Evolutionary conservation across 2,113 vertebrate genomes (phyloP).

Genomic region (Piprites chloris): DNA sequence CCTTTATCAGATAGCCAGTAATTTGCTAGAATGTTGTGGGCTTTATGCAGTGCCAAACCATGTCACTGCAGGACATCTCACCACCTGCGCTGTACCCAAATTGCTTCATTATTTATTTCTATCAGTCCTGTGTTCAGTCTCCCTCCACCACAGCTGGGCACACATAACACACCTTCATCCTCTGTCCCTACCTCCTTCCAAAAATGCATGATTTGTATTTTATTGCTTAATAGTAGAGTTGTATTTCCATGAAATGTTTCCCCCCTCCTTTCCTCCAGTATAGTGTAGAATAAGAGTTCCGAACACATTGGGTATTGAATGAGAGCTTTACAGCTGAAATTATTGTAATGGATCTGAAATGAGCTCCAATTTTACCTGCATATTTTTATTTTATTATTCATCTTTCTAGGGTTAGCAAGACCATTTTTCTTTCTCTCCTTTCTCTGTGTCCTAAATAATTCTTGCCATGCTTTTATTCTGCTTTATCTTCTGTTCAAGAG

Average conservation of each 20-base stretch:
- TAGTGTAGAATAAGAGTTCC: not conserved
- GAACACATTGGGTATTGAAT: not conserved
- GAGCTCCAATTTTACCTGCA: not conserved
- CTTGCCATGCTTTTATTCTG: not conserved
- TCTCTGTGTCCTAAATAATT: not conserved
- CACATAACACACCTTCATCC: not conserved
- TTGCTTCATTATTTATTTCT: not conserved
- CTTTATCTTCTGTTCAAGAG: not conserved
- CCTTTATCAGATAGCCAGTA: not conserved
- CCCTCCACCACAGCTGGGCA: not conserved
- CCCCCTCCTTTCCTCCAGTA: not conserved
- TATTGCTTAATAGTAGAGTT: not conserved
- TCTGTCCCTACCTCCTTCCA: not conserved
- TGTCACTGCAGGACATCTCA: not conserved
- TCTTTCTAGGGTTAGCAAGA: not conserved
- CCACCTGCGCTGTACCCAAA: not conserved
- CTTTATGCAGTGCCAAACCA: not conserved
- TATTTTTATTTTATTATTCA: not conserved
- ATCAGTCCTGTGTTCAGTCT: not conserved
- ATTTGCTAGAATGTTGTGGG: not conserved
- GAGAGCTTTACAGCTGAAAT: not conserved
- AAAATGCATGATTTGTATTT: not conserved
- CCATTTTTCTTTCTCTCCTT: not conserved
- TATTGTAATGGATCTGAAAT: not conserved
- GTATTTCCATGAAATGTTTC: not conserved